Evolutionary conservation across 1,140 invertebrate genomes (phyloP).

Genomic region (Drosophila ohnishii): DNA sequence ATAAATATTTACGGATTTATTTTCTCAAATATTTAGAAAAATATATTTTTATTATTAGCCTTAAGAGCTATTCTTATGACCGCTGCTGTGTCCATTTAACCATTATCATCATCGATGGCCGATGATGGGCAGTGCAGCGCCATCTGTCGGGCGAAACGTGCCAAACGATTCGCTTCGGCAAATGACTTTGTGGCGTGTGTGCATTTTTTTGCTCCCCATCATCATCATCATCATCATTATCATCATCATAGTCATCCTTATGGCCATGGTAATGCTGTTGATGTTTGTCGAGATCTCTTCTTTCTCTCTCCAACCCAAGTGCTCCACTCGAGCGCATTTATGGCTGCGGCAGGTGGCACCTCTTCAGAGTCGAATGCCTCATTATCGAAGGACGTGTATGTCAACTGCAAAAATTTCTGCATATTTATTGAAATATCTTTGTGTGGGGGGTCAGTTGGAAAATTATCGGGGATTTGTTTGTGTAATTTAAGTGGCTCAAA

Average conservation of each 20-base stretch:
- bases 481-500: slow-evolving; percentile 13
- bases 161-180: slow-evolving; percentile 41
- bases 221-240: slow-evolving; percentile 22
- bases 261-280: slow-evolving; percentile 35
- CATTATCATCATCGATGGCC: slow-evolving; percentile 28
- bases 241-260: slow-evolving; percentile 4
- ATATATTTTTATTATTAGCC: too few species aligned
- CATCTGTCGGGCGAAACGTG: slow-evolving; percentile 55
- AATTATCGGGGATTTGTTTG: slow-evolving; percentile 1
- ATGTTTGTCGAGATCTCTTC: slow-evolving; percentile 30
- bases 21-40: background rate
- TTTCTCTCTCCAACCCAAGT: slow-evolving; percentile 32
- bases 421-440: slow-evolving; percentile 21
- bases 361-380: slow-evolving; percentile 39
- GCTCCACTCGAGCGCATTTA: slow-evolving; percentile 44
- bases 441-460: background rate
- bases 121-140: slow-evolving; percentile 23
- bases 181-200: slow-evolving; percentile 69
- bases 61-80: background rate
- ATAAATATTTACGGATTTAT: too few species aligned
- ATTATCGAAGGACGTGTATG: slow-evolving; percentile 14
- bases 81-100: background rate
- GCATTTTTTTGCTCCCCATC: slow-evolving; percentile 31
- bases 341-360: slow-evolving; percentile 52
- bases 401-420: slow-evolving; percentile 27